A percentile compares a stretch with the other conserved stretches of the same genome.
Conservation (phyloP, 2,888 invertebrate species). For the Gandaritis pyraliata region DNA sequence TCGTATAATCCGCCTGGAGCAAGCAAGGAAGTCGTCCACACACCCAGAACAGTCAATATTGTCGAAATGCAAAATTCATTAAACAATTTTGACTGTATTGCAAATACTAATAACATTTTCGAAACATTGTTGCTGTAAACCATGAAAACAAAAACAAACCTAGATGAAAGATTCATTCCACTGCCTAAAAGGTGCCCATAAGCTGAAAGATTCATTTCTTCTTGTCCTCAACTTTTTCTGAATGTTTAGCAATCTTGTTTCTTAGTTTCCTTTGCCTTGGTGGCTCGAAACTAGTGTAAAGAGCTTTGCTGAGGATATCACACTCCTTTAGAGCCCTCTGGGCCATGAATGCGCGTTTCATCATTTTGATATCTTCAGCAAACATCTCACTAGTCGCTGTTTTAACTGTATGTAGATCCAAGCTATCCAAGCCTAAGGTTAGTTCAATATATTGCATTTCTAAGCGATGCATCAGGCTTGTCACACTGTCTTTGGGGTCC, state of each 20-base stretch:
- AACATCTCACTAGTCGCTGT: conserved; percentile 45
- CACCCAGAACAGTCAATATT: conserved; percentile 25
- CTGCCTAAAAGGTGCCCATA: no score
- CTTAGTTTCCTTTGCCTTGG: conserved; percentile 34
- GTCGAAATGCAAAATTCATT: conserved; percentile 26
- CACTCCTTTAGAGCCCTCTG: conserved; percentile 48
- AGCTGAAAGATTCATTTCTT: conserved; percentile 4
- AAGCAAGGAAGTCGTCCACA: conserved; percentile 36
- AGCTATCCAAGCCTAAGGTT: conserved; percentile 41
- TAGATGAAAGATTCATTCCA: no score
- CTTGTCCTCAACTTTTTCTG: conserved; percentile 26
- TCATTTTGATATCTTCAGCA: conserved; percentile 45
- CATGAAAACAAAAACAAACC: no score
- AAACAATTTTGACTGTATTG: conserved; percentile 14
- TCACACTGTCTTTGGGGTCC: conserved; percentile 50
- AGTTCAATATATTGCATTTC: conserved; percentile 47
- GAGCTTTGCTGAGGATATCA: conserved; percentile 46
- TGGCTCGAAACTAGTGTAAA: conserved; percentile 51
- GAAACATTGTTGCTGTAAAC: conserved; percentile 1
- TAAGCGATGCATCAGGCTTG: conserved; percentile 43
- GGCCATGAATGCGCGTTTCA: conserved; percentile 48
- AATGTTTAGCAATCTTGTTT: background rate
- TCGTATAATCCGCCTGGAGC: conserved; percentile 64
- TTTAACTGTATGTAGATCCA: conserved; percentile 48
- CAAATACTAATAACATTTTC: conserved; percentile 8